These are phyloP conservation scores for Bradypodion ventrale DNA, from an alignment of 2,797 vertebrate species.

Conservation along the genomic window DNA sequence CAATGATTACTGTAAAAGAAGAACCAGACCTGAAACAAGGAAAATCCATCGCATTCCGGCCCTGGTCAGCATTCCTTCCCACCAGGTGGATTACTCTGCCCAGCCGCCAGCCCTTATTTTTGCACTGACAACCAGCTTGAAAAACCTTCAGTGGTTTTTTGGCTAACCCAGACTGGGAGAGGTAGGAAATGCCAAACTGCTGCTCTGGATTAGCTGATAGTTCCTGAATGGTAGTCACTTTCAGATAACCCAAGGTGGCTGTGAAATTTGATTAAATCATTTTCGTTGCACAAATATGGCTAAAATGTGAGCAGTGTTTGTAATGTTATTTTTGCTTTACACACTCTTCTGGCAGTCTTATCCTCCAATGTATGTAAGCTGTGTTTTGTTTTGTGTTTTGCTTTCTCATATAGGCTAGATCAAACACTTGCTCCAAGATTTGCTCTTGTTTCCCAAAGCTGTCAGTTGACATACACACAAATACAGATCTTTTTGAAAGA, in stretches of 20 bases:
- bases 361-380: constrained; percentile 50
- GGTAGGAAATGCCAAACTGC: constrained; percentile 1
- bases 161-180: not conserved
- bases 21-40: not conserved
- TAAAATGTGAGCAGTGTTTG: constrained; percentile 33
- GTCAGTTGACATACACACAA: constrained; percentile 42
- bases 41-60: not conserved
- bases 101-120: not conserved
- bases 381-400: constrained; percentile 59
- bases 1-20: not conserved
- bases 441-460: constrained; percentile 51
- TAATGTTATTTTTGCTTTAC: constrained; percentile 27
- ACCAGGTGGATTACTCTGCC: no score
- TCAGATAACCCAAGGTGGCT: not conserved
- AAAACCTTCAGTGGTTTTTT: not conserved
- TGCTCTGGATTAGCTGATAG: constrained; percentile 32
- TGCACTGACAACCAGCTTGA: not conserved
- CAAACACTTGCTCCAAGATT: constrained; percentile 56
- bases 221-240: not conserved
- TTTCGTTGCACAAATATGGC: constrained; percentile 32
- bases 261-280: constrained; percentile 50
- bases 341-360: constrained; percentile 46
- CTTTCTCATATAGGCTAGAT: constrained; percentile 46
- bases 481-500: constrained; percentile 48
- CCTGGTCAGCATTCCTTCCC: no score